Conservation (phyloP, 2,888 invertebrate species). For the Lasioglossum zephyrum region DNA sequence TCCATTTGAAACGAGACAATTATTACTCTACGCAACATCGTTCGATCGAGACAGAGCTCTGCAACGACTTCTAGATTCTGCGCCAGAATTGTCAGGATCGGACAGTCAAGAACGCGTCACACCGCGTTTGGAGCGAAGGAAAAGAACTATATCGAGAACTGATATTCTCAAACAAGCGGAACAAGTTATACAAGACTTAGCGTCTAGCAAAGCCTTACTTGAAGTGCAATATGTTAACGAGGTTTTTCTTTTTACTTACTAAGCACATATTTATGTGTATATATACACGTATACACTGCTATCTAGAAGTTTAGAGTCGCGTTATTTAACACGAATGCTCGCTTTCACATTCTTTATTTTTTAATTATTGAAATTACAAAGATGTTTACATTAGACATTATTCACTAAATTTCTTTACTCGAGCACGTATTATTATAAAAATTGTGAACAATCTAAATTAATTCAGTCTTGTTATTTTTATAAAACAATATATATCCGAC, state of each 20-base stretch:
- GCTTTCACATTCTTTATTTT: too few species aligned
- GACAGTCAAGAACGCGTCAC: conserved; percentile 95
- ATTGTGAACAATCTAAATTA: too few species aligned
- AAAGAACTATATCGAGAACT: conserved; percentile 94
- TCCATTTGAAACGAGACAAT: conserved; percentile 98
- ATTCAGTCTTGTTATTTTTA: too few species aligned
- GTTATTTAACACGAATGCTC: neutral
- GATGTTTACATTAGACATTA: too few species aligned
- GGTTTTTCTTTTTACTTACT: conserved; percentile 59
- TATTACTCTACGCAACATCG: conserved; percentile 98
- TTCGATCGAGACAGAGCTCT: conserved; percentile 99
- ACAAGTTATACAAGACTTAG: conserved; percentile 96
- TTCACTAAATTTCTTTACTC: too few species aligned
- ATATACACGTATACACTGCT: neutral
- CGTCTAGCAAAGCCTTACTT: conserved; percentile 94
- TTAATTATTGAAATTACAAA: too few species aligned
- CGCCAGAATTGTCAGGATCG: conserved; percentile 91
- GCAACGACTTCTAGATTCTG: conserved; percentile 96
- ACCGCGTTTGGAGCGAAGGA: conserved; percentile 96
- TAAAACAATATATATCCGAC: too few species aligned
- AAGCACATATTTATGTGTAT: neutral
- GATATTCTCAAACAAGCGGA: conserved; percentile 98
- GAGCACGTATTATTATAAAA: too few species aligned
- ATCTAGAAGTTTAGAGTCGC: neutral
- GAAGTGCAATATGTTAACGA: conserved; percentile 91